Evolutionary conservation across 2,797 vertebrate genomes (phyloP), one percentile per base, ranked within the genome.

Genomic region (Enteromius mattozi): DNA sequence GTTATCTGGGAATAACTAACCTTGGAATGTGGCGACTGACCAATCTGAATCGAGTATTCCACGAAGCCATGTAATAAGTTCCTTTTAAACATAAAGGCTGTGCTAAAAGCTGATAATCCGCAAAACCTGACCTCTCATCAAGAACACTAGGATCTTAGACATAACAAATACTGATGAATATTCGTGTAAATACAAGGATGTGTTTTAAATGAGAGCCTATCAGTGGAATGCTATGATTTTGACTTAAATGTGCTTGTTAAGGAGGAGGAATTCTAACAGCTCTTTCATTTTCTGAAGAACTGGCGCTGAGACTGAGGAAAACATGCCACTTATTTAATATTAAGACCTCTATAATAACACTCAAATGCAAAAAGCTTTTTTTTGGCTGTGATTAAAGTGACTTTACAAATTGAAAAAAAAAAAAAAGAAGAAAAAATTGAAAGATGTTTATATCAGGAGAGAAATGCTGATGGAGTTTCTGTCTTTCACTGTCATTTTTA

Each of bases 281-380:
- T n/a, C 82, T 81, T 76, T 86, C 35, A 86, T 85, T 86, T 85
- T 70, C 79, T 84, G 13, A 76, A 86, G 70, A 69, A 81, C 37
- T 54, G 72, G 65, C 16, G 19, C 85, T 61, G n/a, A 17, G 40
- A 79, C 79, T 81, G 74, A 78, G 81, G 40, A 83, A 79, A 76
- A 85, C 85, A 85, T 51, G 59, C 42, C 81, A 78, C 80, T 47
- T 68, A 47, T 79, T 88, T 85, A 86, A 86, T 88, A 86, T 16
- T 47, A 84, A 86, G 42, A 72, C 75, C 83, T 82, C 59, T 24
- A 27, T 51, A 74, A 75, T 66, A 75, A 75, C 75, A 82, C 81
- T 65, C 59, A 75, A 75, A 82, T 14, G 24, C 42, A 45, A 75
- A 82, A 65, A 82, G 70, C 42, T 21, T 13, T 37, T 75, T 82